Base-by-base conservation (phyloP, 2,113 vertebrate genomes). In the Carlito syrichta region DNA sequence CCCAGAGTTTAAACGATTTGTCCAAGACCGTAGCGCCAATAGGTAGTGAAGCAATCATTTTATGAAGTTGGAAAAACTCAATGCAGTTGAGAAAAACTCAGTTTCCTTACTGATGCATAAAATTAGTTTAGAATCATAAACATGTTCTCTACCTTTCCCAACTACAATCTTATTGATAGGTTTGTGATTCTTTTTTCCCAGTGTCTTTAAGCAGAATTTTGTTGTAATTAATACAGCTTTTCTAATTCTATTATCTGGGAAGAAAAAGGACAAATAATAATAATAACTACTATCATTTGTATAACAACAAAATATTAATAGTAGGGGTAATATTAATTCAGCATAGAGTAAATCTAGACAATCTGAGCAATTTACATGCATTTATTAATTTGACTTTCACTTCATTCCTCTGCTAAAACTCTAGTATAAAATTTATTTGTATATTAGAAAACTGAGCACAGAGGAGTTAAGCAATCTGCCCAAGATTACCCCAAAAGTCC, bases 51-150 rank as follows among this genome's bases (percentile, higher is more conserved):
- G 50, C 4, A 25, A 86, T 40, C 12, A 86, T 69, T 84, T 87
- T 63, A 69, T 30, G 84, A 86, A 96, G 22, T 38, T 78, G 68
- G 14, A 10, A 79, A 62, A 79, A 87, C 16, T 56, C 66, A 88
- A 48, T 74, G 17, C n/a, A n/a, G n/a, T n/a, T n/a, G n/a, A n/a
- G n/a, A n/a, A n/a, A n/a, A n/a, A 56, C n/a, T 32, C 38, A 23
- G 14, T 32, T 79, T 88, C 66, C 50, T 87, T 25, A 73, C 0
- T 92, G 50, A 60, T 32, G 13, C 11, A 13, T 76, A 10, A 66
- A 78, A 89, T 84, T 52, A 54, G 82, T 19, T 82, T 92, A 56
- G 90, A 73, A 62, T 91, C 71, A 94, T 79, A 76, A 96, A n/a
- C 11, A 69, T 17, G n/a, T 56, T 86, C 58, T 88, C 48, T 3